A percentile compares a stretch with the other conserved stretches of the same genome.
Evolutionary conservation across 2,113 vertebrate species (phyloP).

Genomic region (Falcunculus frontatus): DNA sequence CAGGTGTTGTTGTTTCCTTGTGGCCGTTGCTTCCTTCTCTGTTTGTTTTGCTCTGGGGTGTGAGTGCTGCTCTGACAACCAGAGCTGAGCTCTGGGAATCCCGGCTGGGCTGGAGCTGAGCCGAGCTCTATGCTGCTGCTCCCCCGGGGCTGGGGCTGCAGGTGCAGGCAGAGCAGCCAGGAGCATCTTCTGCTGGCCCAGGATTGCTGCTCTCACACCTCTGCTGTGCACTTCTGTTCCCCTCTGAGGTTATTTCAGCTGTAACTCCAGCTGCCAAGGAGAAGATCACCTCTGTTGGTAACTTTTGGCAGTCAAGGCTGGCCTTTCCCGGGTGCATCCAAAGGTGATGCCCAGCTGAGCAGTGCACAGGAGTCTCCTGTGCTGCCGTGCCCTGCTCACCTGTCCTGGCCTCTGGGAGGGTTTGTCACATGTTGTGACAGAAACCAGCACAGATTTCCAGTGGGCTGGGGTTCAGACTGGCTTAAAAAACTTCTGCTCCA

Average conservation of each 20-base stretch:
- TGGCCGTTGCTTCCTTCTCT: neutral
- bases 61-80: constrained; percentile 20
- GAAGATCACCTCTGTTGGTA: rapidly evolving
- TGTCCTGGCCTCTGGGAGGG: neutral
- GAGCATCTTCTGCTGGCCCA: neutral
- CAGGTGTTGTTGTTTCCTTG: neutral
- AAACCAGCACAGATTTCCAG: rapidly evolving
- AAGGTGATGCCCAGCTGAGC: neutral
- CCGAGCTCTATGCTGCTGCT: neutral
- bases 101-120: neutral
- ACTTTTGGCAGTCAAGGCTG: neutral
- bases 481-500: neutral
- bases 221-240: neutral
- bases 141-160: neutral
- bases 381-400: neutral
- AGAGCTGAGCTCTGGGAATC: neutral
- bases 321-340: rapidly evolving
- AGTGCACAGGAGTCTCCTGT: neutral
- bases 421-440: neutral
- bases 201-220: neutral
- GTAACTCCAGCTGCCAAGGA: neutral
- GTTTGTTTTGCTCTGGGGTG: neutral
- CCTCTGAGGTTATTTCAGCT: neutral
- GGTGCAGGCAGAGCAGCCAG: neutral
- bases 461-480: neutral